Evolutionary conservation across 2,113 vertebrate genomes (phyloP), one percentile per base, ranked within the genome.

Genomic region (Macaca mulatta): DNA sequence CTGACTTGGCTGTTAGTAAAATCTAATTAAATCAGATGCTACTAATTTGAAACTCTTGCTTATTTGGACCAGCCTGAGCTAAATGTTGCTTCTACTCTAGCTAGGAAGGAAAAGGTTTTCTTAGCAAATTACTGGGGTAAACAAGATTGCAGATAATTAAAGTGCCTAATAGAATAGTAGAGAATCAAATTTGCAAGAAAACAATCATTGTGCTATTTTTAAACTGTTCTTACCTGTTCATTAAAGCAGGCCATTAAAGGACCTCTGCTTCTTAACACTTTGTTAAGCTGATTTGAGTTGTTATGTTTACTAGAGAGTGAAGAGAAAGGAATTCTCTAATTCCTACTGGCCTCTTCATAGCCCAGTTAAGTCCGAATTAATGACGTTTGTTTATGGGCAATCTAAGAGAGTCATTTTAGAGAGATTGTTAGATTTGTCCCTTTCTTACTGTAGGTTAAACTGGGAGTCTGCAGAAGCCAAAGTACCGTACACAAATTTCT

Each of bases 1-100:
- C 92, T 50, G 61, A 93, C 83, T 95, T 82, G 87, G 14, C 64
- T 97, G 52, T 97, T 98, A 89, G 95, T 97, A 97, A 97, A 96
- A 97, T 61, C 86, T 97, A 97, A 97, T 97, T 97, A 96, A 97
- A 98, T 98, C 96, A 97, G 98, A 97, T 98, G 92, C 96, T 97
- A 96, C 97, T 97, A 97, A 97, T 97, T 96, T 96, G 97, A 92
- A 96, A 95, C 92, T 98, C 94, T 75, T 96, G 87, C 95, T 95
- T 95, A 95, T 96, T 97, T 98, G 94, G 83, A 95, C 69, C 0
- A 40, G 92, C 74, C 87, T 52, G 78, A 88, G 52, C 93, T 98
- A 92, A 96, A 78, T 88, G 87, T 94, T 98, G 45, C 87, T 94
- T 89, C 90, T 88, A 87, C 13, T 90, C 87, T 80, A 72, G 80